Base-by-base conservation (phyloP, 2,113 vertebrate genomes). In the Cranoglanis bouderius region DNA sequence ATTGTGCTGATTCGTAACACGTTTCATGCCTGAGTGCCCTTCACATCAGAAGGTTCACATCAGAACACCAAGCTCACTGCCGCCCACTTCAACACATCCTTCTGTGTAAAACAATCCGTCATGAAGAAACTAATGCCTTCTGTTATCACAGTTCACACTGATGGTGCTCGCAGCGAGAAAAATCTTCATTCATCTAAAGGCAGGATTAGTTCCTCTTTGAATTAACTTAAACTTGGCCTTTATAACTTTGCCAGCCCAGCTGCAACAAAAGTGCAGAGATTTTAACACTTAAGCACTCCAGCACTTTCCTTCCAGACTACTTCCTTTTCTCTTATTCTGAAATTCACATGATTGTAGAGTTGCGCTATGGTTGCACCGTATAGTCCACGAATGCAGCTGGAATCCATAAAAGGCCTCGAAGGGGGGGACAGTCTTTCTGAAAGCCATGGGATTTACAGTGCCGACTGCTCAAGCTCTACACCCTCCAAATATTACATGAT, bases 401-500 rank as follows among this genome's bases (percentile, higher is more conserved):
- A 93, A 93, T 90, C 88, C 88, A 93, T 94, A 94, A 95, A 75
- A 93, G 91, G 85, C 92, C 91, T 92, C 90, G 92, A 92, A 93
- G 82, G 91, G 24, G 16, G 65, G 32, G 57, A 89, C 89, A 21
- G 49, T 92, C 92, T 92, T 88, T 90, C 89, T 90, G 87, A 92
- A 94, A 95, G 92, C 90, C 88, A 18, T 87, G 57, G 89, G 90
- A 94, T 92, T 93, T 92, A 92, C 90, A 89, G 88, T 82, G 91
- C 78, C 65, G 92, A 93, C 92, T 92, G 91, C 81, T 55, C 88
- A 92, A 94, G 90, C 85, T 93, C 87, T 90, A 92, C 91, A 92
- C 92, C 91, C 91, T 93, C 93, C 93, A 93, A 93, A 94, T 94
- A 95, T 92, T 90, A 93, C 91, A 92, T 94, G 94, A 95, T 94